Percentiles rank a stretch among this genome's conserved stretches.
These are phyloP conservation scores for Echinometra lucunter DNA, from an alignment of 53 echinoderm and acorn worm genomes.

Conservation along the genomic window DNA sequence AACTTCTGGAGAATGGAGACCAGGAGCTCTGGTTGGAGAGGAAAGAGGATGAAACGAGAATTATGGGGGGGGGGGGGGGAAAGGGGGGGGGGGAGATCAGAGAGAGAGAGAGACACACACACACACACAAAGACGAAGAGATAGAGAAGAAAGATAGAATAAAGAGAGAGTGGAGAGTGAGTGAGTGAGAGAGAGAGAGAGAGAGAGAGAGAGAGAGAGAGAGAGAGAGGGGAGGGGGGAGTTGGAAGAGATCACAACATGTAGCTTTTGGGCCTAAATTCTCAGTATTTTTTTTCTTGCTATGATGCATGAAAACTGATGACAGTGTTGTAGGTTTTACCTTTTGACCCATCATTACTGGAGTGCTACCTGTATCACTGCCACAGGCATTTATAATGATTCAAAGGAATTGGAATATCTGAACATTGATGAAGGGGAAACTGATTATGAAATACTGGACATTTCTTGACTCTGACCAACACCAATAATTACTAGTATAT, in stretches of 20 bases:
- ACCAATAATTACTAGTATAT: background rate
- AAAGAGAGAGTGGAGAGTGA: background rate
- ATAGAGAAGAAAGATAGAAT: background rate
- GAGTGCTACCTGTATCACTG: no score
- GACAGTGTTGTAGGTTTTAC: no score
- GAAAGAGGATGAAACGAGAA: background rate
- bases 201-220: background rate
- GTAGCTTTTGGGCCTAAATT: no score
- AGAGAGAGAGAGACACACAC: background rate
- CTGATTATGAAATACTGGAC: background rate
- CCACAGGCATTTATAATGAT: no score
- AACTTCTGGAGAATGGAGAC: conserved; percentile 70
- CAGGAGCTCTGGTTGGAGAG: background rate
- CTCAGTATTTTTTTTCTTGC: no score
- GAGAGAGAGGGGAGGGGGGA: background rate
- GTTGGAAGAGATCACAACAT: no score
- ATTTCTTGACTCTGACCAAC: background rate
- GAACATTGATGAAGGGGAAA: no score
- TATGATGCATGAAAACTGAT: no score
- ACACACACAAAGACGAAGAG: background rate
- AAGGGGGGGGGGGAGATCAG: background rate
- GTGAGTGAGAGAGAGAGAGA: background rate
- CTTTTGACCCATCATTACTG: no score
- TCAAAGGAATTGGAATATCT: no score
- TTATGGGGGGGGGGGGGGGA: background rate